Evolutionary conservation across 1,140 invertebrate species (phyloP).

Genomic region (Lutraria rhynchaena): DNA sequence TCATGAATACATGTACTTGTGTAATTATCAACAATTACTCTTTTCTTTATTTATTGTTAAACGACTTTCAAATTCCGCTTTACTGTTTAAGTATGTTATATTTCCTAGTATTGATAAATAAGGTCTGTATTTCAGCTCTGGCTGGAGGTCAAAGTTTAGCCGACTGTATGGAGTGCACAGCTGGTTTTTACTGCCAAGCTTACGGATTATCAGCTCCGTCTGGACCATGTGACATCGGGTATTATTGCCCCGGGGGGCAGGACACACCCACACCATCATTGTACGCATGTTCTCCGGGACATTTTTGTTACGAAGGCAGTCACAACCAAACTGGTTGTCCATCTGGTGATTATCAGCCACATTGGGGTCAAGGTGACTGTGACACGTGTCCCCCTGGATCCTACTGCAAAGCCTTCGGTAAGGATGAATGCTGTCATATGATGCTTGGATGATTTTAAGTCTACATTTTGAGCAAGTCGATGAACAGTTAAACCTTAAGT

Average conservation of each 20-base stretch:
- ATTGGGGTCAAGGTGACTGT: constrained; percentile 74
- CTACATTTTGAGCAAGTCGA: no score
- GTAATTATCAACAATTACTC: no score
- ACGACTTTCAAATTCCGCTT: no score
- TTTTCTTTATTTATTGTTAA: no score
- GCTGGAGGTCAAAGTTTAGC: constrained; percentile 70
- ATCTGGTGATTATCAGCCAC: constrained; percentile 78
- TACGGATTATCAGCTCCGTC: constrained; percentile 71
- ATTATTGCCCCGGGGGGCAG: constrained; percentile 78
- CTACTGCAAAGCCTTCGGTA: constrained; percentile 79
- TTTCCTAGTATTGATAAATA: no score
- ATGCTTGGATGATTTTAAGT: no score
- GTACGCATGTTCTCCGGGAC: constrained; percentile 75
- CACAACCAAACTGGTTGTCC: constrained; percentile 79
- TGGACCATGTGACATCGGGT: constrained; percentile 73
- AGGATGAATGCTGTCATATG: no score
- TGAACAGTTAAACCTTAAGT: no score
- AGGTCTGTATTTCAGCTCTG: constrained; percentile 69
- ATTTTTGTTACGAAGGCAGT: constrained; percentile 78
- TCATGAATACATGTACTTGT: no score
- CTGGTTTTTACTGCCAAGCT: constrained; percentile 77
- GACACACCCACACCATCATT: constrained; percentile 66
- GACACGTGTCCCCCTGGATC: constrained; percentile 76
- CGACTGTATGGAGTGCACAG: constrained; percentile 74
- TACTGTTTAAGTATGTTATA: no score